Evolutionary conservation across 1,140 invertebrate genomes (phyloP), one percentile per base, ranked within the genome.

Genomic region (Caenorhabditis latens): DNA sequence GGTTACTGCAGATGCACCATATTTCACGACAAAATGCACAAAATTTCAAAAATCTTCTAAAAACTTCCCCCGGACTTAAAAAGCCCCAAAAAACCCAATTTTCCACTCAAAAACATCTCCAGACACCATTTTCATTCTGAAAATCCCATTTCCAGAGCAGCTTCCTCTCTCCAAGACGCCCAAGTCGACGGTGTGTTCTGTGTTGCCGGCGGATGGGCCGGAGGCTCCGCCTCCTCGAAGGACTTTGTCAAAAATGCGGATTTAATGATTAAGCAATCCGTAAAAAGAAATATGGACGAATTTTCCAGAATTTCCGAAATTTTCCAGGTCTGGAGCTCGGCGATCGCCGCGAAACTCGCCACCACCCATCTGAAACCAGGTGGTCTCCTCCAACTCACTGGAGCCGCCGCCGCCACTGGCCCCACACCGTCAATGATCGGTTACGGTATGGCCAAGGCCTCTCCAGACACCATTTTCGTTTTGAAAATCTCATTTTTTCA

Each of bases 191-290:
- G 32, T 32, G 32, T 32, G 32, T 32, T 32, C 32, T 99, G 98
- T 94, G 98, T 99, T 21, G 98, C 98, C 86, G 98, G 98, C 84
- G 98, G 98, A 61, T 99, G 98, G 98, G 97, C 97, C 67, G 98
- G 98, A 90, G 95, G 94, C 84, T 95, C 94, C 93, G 95, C 96
- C 79, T 94, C 93, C 16, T 83, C 63, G 3, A 50, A 83, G 19
- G 85, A 88, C 5, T 88, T 83, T 58, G 55, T 90, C 88, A 88
- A 83, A 61, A 61, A 57, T 67, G 55, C 61, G 2, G 43, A 65
- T 63, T 87, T 87, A 19, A 46, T 67, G 82, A 50, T 67, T 11
- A 53, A 84, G 40, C 58, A 71, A 84, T 84, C 43, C 1, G 53
- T 67, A 50, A n/a, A 4, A 0, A 55, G 14, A 14, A 3, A 61